Evolutionary conservation across 2,113 vertebrate genomes (phyloP).

Genomic region (Microcebus ravelobensis): DNA sequence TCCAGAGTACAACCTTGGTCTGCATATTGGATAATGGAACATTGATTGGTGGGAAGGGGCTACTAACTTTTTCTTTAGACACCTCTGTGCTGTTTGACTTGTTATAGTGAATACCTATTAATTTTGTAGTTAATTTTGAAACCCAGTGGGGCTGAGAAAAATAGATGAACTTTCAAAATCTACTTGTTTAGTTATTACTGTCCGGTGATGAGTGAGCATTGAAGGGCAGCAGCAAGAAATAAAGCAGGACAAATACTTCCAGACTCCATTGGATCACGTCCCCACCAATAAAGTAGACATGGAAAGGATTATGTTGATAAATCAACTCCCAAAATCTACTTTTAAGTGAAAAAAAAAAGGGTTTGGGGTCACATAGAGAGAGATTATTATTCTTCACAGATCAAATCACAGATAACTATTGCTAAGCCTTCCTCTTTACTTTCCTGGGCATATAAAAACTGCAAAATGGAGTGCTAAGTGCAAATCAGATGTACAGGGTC

Average conservation of each 20-base stretch:
- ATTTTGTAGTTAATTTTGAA: slow-evolving; percentile 47
- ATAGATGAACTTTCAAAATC: background rate
- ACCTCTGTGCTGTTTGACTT: background rate
- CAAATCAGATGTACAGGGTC: background rate
- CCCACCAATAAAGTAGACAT: background rate
- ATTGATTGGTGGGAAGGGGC: background rate
- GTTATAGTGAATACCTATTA: background rate
- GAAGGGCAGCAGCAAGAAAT: background rate
- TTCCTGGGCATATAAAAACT: background rate
- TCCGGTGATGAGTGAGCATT: background rate
- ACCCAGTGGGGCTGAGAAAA: background rate
- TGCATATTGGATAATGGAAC: background rate
- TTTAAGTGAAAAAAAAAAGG: background rate
- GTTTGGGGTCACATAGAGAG: background rate
- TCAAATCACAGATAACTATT: background rate
- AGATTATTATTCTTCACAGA: background rate
- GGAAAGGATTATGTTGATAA: background rate
- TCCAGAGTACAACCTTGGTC: background rate
- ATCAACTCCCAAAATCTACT: background rate
- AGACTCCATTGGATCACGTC: background rate
- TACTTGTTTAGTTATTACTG: background rate
- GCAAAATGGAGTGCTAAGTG: background rate
- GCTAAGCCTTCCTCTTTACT: background rate
- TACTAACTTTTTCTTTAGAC: background rate
- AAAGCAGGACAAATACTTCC: background rate